Base-by-base conservation (phyloP, 2,113 vertebrate genomes). In the Lepus europaeus region DNA sequence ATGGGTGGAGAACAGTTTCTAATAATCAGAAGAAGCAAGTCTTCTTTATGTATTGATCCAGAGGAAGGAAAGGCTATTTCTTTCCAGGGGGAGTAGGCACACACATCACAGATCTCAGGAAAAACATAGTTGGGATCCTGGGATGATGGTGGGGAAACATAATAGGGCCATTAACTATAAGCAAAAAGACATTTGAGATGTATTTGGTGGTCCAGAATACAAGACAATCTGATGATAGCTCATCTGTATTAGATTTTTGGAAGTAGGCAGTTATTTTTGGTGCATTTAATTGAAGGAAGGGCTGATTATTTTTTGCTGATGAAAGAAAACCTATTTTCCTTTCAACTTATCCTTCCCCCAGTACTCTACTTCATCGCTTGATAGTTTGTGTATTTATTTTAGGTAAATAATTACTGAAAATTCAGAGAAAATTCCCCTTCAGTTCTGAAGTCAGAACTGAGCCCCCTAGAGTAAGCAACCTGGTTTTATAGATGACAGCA, bases 311-410 rank as follows among this genome's bases (percentile, higher is more conserved):
- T 87, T 45, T 83, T 87, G 4, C 14, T 82, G 56, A 49, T 85
- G 31, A 81, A 94, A 84, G 27, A 87, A 51, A 78, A 61, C 0
- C 6, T 53, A 16, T 63, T 94, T 95, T 83, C 27, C 45, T 90
- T 94, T 91, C 72, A 31, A 33, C 53, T 89, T 36, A 69, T 76
- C 33, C 33, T 89, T 10, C 4, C 61, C 22, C 77, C 45, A 68
- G 66, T 51, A 51, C 16, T 16, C 49, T 84, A 69, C 64, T 51
- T 53, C 59, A 73, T 1, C 19, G 79, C 36, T 91, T 91, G 73
- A 11, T 83, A 78, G 77, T 86, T 93, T 94, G 27, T 93, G 9
- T 78, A 64, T 90, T 92, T 82, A 49, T 69, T 68, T 81, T 74
- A 17, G 25, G 19, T 56, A 36, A 79, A 72, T 88, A 89, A 74